Conservation (phyloP, 1,140 invertebrate species). For the Aporrectodea caliginosa region DNA sequence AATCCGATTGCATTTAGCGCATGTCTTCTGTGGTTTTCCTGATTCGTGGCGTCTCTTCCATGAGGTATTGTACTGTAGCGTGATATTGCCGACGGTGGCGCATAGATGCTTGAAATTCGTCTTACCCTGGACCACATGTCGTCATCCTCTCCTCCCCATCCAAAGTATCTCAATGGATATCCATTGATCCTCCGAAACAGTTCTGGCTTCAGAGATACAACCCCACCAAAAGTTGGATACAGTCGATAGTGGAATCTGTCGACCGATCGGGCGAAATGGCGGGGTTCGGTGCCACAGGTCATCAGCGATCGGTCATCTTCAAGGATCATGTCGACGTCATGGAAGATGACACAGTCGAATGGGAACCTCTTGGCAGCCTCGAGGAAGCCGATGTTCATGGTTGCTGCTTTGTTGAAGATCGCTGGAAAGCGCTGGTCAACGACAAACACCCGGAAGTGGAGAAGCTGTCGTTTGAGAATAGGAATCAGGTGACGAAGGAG, state of each 20-base stretch:
- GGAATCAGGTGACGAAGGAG: constrained; percentile 84
- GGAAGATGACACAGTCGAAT: constrained; percentile 83
- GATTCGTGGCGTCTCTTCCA: background rate
- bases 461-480: constrained; percentile 77
- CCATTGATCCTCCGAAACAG: constrained; percentile 33
- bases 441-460: constrained; percentile 83
- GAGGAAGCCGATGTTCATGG: constrained; percentile 82
- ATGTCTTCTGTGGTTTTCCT: background rate
- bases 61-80: background rate
- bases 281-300: constrained; percentile 61
- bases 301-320: constrained; percentile 85
- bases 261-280: background rate
- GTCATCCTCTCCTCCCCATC: constrained; percentile 35
- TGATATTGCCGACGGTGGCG: background rate
- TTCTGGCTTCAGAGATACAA: constrained; percentile 23
- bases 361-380: constrained; percentile 63
- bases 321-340: constrained; percentile 87
- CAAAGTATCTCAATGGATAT: constrained; percentile 29
- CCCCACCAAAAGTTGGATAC: constrained; percentile 27
- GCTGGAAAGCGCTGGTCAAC: constrained; percentile 67
- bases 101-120: background rate
- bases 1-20: background rate
- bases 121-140: constrained; percentile 12
- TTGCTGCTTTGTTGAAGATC: constrained; percentile 83
- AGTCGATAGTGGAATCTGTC: background rate